Evolutionary conservation across 2,113 vertebrate species (phyloP).

Genomic region (Pimephales promelas): DNA sequence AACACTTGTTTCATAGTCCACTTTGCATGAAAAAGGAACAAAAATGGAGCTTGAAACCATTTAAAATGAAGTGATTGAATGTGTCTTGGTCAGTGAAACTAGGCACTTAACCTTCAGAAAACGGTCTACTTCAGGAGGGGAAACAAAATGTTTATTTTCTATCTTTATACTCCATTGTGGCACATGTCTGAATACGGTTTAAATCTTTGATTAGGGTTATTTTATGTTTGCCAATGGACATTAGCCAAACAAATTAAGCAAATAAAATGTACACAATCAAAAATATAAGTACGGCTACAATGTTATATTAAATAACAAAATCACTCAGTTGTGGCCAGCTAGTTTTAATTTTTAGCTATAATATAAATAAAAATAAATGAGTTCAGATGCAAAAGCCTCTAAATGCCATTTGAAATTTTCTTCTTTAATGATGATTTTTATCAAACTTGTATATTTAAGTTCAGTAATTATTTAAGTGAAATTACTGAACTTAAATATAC

Average conservation of each 20-base stretch:
- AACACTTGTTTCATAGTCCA: too few relatives aligned
- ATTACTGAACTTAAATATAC: too few relatives aligned
- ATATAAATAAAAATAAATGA: not conserved
- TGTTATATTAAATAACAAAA: not conserved
- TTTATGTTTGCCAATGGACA: not conserved
- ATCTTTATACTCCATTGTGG: not conserved
- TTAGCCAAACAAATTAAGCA: not conserved
- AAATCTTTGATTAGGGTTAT: not conserved
- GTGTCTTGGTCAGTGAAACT: not conserved
- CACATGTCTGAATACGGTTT: not conserved
- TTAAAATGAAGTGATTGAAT: not conserved
- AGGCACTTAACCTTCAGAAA: not conserved
- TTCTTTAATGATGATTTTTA: too few relatives aligned
- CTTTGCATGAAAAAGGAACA: conserved; percentile 4
- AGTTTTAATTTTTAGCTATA: not conserved
- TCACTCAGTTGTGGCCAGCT: not conserved
- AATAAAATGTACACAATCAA: not conserved
- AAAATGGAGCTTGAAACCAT: not conserved
- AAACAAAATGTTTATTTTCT: not conserved
- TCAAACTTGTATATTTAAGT: too few relatives aligned
- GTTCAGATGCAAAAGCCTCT: too few relatives aligned
- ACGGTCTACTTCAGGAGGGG: not conserved
- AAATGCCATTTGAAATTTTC: too few relatives aligned
- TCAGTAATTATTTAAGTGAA: too few relatives aligned
- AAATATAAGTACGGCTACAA: not conserved